These are phyloP conservation scores for Orthonychiurus folsomi DNA, from an alignment of 2,888 invertebrate genomes.

Conservation along the genomic window DNA sequence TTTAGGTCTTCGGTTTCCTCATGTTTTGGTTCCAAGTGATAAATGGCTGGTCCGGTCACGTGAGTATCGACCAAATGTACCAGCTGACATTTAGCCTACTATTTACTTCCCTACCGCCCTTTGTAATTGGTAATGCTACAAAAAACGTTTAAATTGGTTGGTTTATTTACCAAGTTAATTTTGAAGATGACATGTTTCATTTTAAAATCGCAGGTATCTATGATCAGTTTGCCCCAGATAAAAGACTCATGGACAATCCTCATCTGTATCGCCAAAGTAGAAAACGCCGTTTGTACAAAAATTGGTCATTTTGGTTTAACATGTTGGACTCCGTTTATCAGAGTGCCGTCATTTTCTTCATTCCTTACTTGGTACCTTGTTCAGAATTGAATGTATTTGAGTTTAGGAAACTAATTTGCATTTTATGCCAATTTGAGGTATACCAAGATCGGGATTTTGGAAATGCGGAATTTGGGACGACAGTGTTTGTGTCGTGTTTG, in stretches of 20 bases:
- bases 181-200: no score
- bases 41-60: constrained; percentile 88
- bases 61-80: constrained; percentile 93
- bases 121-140: no score
- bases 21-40: constrained; percentile 94
- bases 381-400: no score
- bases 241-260: constrained; percentile 66
- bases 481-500: constrained; percentile 75
- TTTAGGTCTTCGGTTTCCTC: constrained; percentile 83
- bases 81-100: constrained; percentile 89
- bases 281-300: constrained; percentile 65
- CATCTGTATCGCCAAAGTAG: constrained; percentile 71
- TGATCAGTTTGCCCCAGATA: constrained; percentile 78
- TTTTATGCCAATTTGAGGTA: constrained; percentile 48
- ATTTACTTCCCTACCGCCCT: constrained; percentile 89
- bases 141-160: no score
- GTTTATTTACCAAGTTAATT: no score
- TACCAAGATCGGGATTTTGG: constrained; percentile 70
- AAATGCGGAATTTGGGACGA: constrained; percentile 83
- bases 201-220: constrained; percentile 73
- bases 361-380: constrained; percentile 60
- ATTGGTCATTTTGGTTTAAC: constrained; percentile 80
- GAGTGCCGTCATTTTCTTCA: constrained; percentile 80
- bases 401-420: no score
- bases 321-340: constrained; percentile 83